Conservation (phyloP, 2,888 invertebrate genomes). For the Trileptium ribeirensis region DNA sequence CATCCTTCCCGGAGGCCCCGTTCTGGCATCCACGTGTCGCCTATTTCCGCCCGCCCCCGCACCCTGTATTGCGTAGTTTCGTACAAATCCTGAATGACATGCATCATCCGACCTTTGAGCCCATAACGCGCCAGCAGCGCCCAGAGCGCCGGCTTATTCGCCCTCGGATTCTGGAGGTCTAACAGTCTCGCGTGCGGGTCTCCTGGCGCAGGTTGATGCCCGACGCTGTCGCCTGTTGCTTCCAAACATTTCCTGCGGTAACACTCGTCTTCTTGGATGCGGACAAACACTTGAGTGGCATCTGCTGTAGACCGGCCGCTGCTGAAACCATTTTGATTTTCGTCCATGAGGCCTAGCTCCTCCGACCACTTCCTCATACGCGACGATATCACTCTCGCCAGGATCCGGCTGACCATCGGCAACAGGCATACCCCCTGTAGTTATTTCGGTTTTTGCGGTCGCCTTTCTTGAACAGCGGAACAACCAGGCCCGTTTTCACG, state of each 20-base stretch:
- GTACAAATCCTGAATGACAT: constrained; percentile 1
- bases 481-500: not conserved
- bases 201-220: not conserved
- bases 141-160: constrained; percentile 7
- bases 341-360: not conserved
- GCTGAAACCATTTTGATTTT: not conserved
- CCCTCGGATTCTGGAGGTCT: not conserved
- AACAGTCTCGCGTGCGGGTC: not conserved
- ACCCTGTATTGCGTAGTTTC: constrained; percentile 4
- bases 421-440: not conserved
- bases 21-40: not conserved
- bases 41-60: not conserved
- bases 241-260: not conserved
- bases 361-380: not conserved
- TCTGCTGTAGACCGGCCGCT: not conserved
- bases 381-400: not conserved
- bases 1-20: not conserved
- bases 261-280: not conserved
- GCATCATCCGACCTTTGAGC: not conserved
- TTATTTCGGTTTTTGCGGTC: not conserved
- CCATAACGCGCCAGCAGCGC: not conserved
- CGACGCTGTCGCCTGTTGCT: not conserved
- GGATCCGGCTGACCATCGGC: constrained; percentile 2
- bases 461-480: constrained; percentile 8
- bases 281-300: not conserved